Conservation (phyloP, 1,140 invertebrate species). For the Tetranychus urticae region DNA sequence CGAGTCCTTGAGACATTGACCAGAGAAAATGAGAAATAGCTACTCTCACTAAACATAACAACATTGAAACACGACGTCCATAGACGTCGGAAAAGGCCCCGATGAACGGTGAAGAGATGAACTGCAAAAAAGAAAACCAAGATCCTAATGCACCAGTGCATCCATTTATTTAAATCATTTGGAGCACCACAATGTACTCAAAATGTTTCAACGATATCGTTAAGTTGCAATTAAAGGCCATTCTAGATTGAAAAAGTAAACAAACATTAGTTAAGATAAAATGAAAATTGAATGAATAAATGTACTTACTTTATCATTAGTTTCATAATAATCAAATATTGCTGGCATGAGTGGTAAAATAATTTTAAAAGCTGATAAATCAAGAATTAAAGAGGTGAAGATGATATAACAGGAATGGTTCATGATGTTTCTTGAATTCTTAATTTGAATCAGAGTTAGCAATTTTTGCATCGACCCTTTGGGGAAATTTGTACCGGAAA, state of each 20-base stretch:
- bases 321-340: conserved; percentile 58
- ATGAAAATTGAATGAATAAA: background rate
- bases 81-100: conserved; percentile 86
- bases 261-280: background rate
- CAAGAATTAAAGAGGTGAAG: conserved; percentile 62
- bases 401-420: conserved; percentile 27
- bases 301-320: conserved; percentile 32
- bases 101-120: conserved; percentile 72
- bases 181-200: conserved; percentile 57
- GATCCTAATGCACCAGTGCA: conserved; percentile 87
- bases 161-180: conserved; percentile 51
- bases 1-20: conserved; percentile 39
- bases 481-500: too few relatives aligned
- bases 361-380: conserved; percentile 80
- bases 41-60: conserved; percentile 50
- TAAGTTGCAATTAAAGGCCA: conserved; percentile 40
- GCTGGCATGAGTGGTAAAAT: conserved; percentile 75
- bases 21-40: conserved; percentile 9
- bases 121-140: conserved; percentile 88
- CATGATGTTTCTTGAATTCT: background rate
- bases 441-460: too few relatives aligned
- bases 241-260: conserved; percentile 16
- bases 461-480: too few relatives aligned
- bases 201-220: conserved; percentile 36
- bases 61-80: conserved; percentile 61